phyloP scores from a whole-genome alignment of 2,797 vertebrate species.

The Fistularia tabacaria region DNA sequence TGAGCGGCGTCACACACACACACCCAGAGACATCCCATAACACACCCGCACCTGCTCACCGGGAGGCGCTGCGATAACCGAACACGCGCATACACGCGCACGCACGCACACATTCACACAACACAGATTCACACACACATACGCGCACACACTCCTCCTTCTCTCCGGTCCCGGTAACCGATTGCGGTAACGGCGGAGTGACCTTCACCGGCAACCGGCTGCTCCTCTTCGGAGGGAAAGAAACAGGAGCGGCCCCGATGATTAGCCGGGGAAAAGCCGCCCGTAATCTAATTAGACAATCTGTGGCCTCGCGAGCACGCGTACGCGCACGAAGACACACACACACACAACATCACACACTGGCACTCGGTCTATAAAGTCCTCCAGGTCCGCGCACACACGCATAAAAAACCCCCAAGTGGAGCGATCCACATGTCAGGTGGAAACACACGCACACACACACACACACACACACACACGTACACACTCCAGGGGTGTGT shows the following conservation, averaged over 20 bases:
- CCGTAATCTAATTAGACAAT: conserved; percentile 91
- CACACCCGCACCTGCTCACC: conserved; percentile 26
- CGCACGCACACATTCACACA: conserved; percentile 22
- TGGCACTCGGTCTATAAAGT: not conserved
- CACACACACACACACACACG: no score
- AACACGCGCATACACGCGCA: not conserved
- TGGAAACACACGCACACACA: no score
- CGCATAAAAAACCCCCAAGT: no score
- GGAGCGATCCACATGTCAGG: no score
- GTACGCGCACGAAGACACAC: conserved; percentile 6
- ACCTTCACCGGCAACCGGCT: conserved; percentile 74
- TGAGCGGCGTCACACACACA: conserved; percentile 42
- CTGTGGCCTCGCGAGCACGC: conserved; percentile 66
- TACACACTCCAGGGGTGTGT: no score
- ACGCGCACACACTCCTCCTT: conserved; percentile 27
- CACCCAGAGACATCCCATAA: conserved; percentile 56
- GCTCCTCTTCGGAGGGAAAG: conserved; percentile 68
- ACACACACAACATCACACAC: conserved; percentile 4
- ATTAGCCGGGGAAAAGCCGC: conserved; percentile 88
- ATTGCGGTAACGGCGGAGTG: conserved; percentile 57
- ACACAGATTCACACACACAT: not conserved
- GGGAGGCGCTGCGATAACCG: not conserved
- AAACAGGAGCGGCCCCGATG: conserved; percentile 79
- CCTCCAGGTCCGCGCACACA: no score
- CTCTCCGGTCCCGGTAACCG: conserved; percentile 32